A percentile compares a stretch with the other conserved stretches of the same genome.
Conservation (phyloP, 2,113 vertebrate genomes). For the Microtus oregoni region DNA sequence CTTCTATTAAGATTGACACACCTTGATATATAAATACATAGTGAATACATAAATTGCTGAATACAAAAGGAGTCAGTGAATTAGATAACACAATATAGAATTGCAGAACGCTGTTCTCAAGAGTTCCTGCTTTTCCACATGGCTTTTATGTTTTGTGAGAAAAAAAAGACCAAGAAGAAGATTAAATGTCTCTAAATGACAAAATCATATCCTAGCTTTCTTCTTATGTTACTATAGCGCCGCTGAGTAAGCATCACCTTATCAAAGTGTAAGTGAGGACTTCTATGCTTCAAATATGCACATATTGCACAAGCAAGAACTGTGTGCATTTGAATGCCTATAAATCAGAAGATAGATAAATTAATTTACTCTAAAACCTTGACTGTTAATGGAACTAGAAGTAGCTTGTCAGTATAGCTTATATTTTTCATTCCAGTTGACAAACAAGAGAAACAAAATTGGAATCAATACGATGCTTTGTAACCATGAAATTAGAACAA, state of each 20-base stretch:
- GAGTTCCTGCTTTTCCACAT: background rate
- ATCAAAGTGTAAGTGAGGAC: background rate
- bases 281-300: background rate
- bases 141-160: background rate
- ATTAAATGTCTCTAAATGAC: background rate
- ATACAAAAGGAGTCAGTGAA: background rate
- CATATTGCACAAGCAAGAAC: background rate
- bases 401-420: background rate
- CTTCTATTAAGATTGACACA: background rate
- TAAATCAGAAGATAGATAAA: background rate
- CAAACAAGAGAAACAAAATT: constrained; percentile 22
- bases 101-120: accelerated
- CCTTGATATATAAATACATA: background rate
- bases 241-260: background rate
- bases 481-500: constrained; percentile 68
- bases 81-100: accelerated
- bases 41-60: background rate
- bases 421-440: constrained; percentile 18
- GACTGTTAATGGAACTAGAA: constrained; percentile 41
- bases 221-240: background rate
- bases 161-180: background rate
- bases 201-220: background rate
- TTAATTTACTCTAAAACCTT: constrained; percentile 40
- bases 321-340: background rate
- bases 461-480: constrained; percentile 46